Base-by-base conservation (phyloP, 2,888 invertebrate species). In the Enchytraeus crypticus region DNA sequence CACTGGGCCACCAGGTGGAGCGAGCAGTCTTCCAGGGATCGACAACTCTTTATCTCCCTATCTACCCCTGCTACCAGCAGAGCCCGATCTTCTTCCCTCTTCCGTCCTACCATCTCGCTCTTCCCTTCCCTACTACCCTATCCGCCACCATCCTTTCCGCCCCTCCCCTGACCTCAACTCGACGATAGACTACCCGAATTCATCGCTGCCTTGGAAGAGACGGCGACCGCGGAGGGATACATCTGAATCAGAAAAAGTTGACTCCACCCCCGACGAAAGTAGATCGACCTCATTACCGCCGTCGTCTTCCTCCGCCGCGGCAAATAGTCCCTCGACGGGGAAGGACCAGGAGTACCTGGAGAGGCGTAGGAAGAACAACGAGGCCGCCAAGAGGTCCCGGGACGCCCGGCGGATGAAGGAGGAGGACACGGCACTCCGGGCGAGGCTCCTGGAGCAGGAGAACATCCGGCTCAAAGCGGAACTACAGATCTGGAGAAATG, bases 351-450 rank as follows among this genome's bases (percentile, higher is more conserved):
- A 51, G 29, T 62, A 62, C 45, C 29, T 58, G 23, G 62, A 71
- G 53, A 70, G 71, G 56, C 55, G 73, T 26, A 66, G 68, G 59
- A 72, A 72, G 63, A 73, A 73, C 68, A 73, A 73, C 66, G 73
- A 73, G 49, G 72, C 73, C 5, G 73, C 73, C 11, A 63, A 71
- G 30, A 61, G 69, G 45, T 73, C 73, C 4, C 58, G 73, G 32
- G 72, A 73, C 34, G 45, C 57, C 27, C 18, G 62, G 21, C n/a
- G 62, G 23, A 43, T 59, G 38, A 62, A 62, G 58, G 62, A 62
- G 54, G 58, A 58, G 53, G 58, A 62, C 18, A 62, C 58, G 59
- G 58, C 57, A 1, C 26, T 51, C 30, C 51, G 54, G 21, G 62
- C 62, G 3, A 32, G 32, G n/a, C 33, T 51, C 18, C 58, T 62